Evolutionary conservation across 2,888 invertebrate genomes (phyloP), one percentile per base, ranked within the genome.

Genomic region (Leucoptera coffeella): DNA sequence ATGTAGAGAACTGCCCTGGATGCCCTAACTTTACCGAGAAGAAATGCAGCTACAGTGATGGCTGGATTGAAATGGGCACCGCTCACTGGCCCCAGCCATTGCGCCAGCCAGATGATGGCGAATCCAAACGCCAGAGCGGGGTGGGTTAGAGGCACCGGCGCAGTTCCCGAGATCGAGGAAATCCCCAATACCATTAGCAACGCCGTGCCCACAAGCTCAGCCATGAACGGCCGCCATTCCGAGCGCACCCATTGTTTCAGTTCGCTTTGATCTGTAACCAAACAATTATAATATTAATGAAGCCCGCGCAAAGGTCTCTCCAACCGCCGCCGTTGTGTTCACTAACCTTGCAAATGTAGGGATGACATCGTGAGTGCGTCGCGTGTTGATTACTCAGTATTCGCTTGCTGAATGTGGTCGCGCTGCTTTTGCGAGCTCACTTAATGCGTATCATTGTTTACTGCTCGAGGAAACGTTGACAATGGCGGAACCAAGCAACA

Each of bases 41-140:
- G 43, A 17, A 78, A 74, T 4, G 83, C 74, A 1, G 75, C 79
- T 14, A 83, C 57, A 9, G 85, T 82, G 10, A 88, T 82, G 3
- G 82, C 78, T 1, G 88, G 88, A 64, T 88, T 88, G 42, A 89
- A 54, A 56, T 88, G 86, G 12, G 83, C 82, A 26, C 84, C 85
- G 9, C 85, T 85, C 22, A 80, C 67, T 37, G 82, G 80, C 3
- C 84, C 87, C 42, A 85, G 79, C 29, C 47, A 55, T 36, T 49
- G 39, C 29, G 42, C 47, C 12, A 49, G 32, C 34, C 12, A 22
- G 3, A 22, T 10, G 12, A 67, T 56, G 19, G 57, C 40, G 45
- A 45, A 47, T 30, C 61, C 67, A 49, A 67, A 67, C 12, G 48
- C 54, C 33, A 54, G 38, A 29, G 65, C 65, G 19, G 54, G 47